Evolutionary conservation across 2,113 vertebrate species (phyloP), one percentile per base, ranked within the genome.

Genomic region (Hassar affinis): DNA sequence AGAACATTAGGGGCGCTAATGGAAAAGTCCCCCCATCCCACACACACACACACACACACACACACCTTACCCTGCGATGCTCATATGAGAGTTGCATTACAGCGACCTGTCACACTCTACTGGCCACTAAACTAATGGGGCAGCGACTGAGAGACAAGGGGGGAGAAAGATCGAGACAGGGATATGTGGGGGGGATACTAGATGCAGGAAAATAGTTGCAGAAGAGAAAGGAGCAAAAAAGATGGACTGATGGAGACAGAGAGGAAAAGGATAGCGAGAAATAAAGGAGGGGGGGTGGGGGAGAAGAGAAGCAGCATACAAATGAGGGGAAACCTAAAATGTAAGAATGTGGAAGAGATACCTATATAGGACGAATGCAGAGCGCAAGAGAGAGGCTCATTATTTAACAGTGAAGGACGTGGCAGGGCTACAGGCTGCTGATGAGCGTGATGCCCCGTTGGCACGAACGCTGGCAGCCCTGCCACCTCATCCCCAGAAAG

Each of bases 1-100:
- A 97, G 96, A 96, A 96, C 95, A 98, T 97, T 96, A 98, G 96
- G 96, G 95, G 96, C 93, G 92, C 96, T 98, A 99, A 99, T 98
- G 96, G 98, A 97, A 98, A 97, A 96, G 95, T 96, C 96, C 96
- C 96, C 95, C 94, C 94, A 33, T 52, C 72, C 47, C 12, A 27
- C 45, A 49, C 69, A 49, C 47, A 80, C 94, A 94, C 96, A 96
- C 95, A 96, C 96, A 96, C 94, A 95, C 95, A 94, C 96, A 96
- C 95, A 97, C 96, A 96, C 95, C 25, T 30, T 74, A 80, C 82
- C 78, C 79, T 71, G 82, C 47, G 74, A 81, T 47, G 62, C 62
- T 85, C 80, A 77, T 87, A 78, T 69, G 66, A 82, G 86, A 82
- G 75, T 94, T 94, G 95, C 93, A 94, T 96, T 96, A 96, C 96